Evolutionary conservation across 2,113 vertebrate genomes (phyloP), one percentile per base, ranked within the genome.

Genomic region (Athene cunicularia): DNA sequence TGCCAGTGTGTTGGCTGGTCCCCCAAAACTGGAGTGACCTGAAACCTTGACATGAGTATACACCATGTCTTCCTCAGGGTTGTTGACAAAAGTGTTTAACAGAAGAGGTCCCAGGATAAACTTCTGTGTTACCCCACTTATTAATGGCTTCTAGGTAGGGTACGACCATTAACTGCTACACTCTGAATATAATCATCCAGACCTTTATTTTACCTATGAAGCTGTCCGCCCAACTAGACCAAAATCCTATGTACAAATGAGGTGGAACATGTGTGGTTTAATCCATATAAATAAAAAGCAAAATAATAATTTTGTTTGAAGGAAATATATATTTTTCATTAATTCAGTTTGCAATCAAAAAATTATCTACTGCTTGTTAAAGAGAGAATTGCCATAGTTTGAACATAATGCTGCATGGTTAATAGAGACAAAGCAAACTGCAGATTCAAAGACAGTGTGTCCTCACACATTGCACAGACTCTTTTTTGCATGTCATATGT

Each of bases 1-100:
- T 77, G 43, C 8, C 53, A 76, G 43, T 27, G 66, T 73, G 28
- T 59, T 47, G 28, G 41, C 11, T 90, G 9, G 28, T 73, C 24
- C 28, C 14, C 43, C 0, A 0, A 56, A 68, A 68, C 1, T 68
- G 19, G 21, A 77, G 47, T 37, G 4, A 22, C 28, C 10, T 71
- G 76, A 60, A 60, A 83, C 75, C 21, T 9, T 82, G 27, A 22
- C 39, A 28, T 22, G 21, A 55, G n/a, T 55, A 72, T 50, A 80
- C 10, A 21, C 22, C 30, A 63, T 8, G 6, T 62, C 30, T 21
- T 92, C 66, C 71, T 63, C 30, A 33, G 75, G 12, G 28, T 32
- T 6, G 0, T 13, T 50, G 62, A n/a, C 33, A 55, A 63, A 88
- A 60, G n/a, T 11, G 15, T 23, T n/a, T 58, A 70, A 76, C n/a